Evolutionary conservation across 2,113 vertebrate genomes (phyloP).

Genomic region (Carettochelys insculpta): DNA sequence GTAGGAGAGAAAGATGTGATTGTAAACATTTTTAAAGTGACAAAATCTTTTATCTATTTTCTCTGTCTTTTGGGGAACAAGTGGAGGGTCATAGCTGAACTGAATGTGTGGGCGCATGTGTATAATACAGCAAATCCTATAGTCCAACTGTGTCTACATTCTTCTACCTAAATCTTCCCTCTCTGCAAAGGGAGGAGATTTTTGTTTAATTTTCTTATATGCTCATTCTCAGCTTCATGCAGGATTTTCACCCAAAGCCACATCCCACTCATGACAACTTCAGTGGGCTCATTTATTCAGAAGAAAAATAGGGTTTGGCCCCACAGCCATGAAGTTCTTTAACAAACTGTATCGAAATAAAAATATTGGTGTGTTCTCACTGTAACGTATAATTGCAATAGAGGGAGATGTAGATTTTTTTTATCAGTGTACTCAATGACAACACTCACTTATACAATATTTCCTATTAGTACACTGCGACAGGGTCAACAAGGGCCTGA

Average conservation of each 20-base stretch:
- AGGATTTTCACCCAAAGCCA: not conserved
- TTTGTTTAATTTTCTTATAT: not conserved
- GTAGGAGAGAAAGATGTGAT: not conserved
- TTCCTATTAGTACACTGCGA: not conserved
- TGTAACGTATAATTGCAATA: not conserved
- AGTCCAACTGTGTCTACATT: not conserved
- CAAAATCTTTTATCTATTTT: not conserved
- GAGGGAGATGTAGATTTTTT: not conserved
- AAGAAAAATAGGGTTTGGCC: not conserved
- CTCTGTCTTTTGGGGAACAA: not conserved
- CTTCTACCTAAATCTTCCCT: not conserved
- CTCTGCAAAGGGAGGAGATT: not conserved
- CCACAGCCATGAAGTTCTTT: not conserved
- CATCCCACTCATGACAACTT: not conserved
- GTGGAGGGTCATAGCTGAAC: rapidly evolving
- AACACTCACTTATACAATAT: not conserved
- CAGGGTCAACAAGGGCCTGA: not conserved
- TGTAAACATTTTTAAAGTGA: not conserved
- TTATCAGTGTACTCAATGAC: not conserved
- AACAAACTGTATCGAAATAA: not conserved
- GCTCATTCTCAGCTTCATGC: not conserved
- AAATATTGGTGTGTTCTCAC: not conserved
- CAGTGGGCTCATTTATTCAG: not conserved
- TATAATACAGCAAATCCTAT: not conserved
- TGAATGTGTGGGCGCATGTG: not conserved